A percentile compares a stretch with the other conserved stretches of the same genome.
Evolutionary conservation across 2,113 vertebrate genomes (phyloP).

Genomic region (Ahaetulla prasina): DNA sequence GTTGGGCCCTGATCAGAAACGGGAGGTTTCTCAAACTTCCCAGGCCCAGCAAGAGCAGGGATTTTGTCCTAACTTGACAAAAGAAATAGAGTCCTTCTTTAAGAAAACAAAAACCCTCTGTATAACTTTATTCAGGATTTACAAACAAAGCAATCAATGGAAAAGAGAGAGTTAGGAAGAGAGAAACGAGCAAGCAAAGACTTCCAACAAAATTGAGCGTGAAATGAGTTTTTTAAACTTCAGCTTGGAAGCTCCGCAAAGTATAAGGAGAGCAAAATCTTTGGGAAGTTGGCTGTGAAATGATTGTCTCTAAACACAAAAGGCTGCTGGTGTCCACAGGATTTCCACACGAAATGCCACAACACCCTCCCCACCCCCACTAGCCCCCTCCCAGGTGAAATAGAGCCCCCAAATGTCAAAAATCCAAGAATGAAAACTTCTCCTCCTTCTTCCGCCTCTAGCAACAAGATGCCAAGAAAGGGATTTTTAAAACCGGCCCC

Average conservation of each 20-base stretch:
- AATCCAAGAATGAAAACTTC: too few relatives aligned
- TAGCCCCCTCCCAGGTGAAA: neutral
- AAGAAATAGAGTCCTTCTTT: neutral
- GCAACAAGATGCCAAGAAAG: neutral
- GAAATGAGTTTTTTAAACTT: neutral
- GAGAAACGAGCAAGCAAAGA: too few relatives aligned
- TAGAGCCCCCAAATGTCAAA: neutral
- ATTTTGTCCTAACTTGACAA: neutral
- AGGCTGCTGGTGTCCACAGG: neutral
- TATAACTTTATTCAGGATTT: neutral
- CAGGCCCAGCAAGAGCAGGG: neutral
- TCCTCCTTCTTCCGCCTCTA: neutral
- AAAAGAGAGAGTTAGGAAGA: neutral
- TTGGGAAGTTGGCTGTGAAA: constrained; percentile 9
- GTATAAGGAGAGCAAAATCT: neutral
- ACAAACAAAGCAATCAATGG: neutral
- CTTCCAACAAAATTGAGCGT: neutral
- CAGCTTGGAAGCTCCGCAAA: neutral
- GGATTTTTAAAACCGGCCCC: neutral
- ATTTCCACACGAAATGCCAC: neutral
- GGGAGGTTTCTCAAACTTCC: neutral
- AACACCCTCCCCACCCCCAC: fast-evolving
- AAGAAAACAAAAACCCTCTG: neutral
- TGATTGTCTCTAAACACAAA: constrained; percentile 9
- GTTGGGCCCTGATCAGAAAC: neutral